Conservation (phyloP, 1,140 invertebrate species). For the Phocides pigmalion region DNA sequence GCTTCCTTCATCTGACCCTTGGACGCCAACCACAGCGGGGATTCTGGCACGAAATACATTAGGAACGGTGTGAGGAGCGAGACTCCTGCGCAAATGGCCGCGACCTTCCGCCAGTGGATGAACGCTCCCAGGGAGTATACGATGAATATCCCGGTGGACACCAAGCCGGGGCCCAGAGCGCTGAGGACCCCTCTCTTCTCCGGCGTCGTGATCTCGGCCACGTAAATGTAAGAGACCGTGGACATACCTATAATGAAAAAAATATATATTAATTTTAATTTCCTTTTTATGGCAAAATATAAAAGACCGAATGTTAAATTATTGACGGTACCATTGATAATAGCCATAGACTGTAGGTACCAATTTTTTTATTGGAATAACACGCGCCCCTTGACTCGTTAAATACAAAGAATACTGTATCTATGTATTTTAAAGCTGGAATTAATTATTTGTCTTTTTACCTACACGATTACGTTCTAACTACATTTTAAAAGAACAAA, state of each 20-base stretch:
- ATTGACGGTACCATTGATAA: too few relatives aligned
- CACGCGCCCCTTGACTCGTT: too few relatives aligned
- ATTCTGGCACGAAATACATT: conserved; percentile 88
- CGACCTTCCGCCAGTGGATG: conserved; percentile 86
- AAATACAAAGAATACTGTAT: too few relatives aligned
- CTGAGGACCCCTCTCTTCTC: conserved; percentile 84
- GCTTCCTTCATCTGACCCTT: conserved; percentile 84
- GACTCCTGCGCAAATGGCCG: conserved; percentile 85
- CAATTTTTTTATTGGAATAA: too few relatives aligned
- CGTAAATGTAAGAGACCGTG: conserved; percentile 85
- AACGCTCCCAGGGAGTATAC: conserved; percentile 86
- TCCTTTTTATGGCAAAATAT: not conserved
- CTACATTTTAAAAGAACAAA: too few relatives aligned
- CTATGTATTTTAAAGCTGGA: too few relatives aligned
- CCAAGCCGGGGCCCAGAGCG: conserved; percentile 86
- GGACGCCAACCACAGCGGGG: conserved; percentile 86
- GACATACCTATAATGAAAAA: conserved; percentile 83
- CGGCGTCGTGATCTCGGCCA: conserved; percentile 85
- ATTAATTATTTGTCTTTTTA: too few relatives aligned
- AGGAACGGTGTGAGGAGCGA: conserved; percentile 84
- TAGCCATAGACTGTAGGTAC: too few relatives aligned
- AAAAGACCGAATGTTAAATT: too few relatives aligned
- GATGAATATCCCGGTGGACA: conserved; percentile 87
- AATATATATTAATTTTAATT: not conserved
- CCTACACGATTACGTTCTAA: too few relatives aligned